phyloP scores from a whole-genome alignment of 2,797 vertebrate genomes.

The Simalia tracyae region DNA sequence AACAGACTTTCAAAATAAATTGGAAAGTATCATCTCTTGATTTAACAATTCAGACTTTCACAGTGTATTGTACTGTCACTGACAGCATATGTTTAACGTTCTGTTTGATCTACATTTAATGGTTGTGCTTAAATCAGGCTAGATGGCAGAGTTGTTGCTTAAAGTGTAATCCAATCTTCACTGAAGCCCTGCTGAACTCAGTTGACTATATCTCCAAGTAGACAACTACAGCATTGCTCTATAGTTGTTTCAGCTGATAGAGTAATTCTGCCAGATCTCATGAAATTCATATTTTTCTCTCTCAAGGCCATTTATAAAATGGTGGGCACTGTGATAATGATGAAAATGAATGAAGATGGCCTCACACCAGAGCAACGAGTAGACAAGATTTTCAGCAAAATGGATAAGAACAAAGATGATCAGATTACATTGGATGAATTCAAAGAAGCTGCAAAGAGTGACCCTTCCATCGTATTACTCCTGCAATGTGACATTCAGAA shows the following conservation, averaged over 20 bases:
- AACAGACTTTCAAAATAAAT: background rate
- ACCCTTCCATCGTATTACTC: constrained; percentile 98
- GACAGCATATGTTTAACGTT: background rate
- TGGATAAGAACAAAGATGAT: constrained; percentile 99
- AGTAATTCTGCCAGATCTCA: background rate
- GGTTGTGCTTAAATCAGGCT: background rate
- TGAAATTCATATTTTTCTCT: constrained; percentile 27
- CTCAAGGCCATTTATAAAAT: constrained; percentile 98
- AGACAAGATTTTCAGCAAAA: constrained; percentile 99
- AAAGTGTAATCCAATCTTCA: background rate
- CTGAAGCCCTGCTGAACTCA: background rate
- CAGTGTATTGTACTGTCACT: background rate
- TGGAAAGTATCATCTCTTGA: background rate
- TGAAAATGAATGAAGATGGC: constrained; percentile 99
- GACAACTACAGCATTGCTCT: background rate
- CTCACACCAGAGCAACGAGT: constrained; percentile 96
- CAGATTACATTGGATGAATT: constrained; percentile 99
- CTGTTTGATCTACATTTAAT: background rate
- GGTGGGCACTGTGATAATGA: constrained; percentile 99
- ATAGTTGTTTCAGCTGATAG: background rate
- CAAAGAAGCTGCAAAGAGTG: constrained; percentile 98
- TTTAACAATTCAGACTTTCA: background rate
- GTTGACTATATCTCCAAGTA: background rate
- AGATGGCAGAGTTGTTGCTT: background rate
- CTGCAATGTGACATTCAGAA: constrained; percentile 99